Base-by-base conservation (phyloP, 2,113 vertebrate genomes). In the Madoqua kirkii region DNA sequence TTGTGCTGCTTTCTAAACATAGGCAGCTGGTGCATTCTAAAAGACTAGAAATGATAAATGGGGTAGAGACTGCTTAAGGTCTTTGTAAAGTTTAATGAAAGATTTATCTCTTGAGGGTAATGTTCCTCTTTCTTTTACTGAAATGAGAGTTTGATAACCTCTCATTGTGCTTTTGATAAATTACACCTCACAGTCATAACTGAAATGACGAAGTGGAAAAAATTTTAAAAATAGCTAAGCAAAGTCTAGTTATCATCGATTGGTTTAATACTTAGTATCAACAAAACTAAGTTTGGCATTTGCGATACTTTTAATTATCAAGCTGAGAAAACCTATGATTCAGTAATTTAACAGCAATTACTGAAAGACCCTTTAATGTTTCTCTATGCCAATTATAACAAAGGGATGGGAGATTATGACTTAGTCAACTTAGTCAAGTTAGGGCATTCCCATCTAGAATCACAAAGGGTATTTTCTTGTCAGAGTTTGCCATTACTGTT, bases 31-130 rank as follows among this genome's bases (percentile, higher is more conserved):
- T 96, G 43, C 74, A 78, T 54, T 76, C 74, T 87, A 62, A 95
- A 89, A 95, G 96, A 50, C 96, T 78, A 59, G 59, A 29, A 84
- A 96, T 99, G 98, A 99, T 97, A 98, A 98, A 98, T 98, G 97
- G 93, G 97, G 16, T 57, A 97, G 97, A 98, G 97, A 94, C 82
- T 91, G 97, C 96, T 97, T 98, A 97, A 98, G 97, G 98, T 98
- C 98, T 98, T 97, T 97, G 98, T 96, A 98, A 98, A 99, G 95
- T 98, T 98, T 99, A 98, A 98, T 98, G 98, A 98, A 98, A 98
- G 98, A 98, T 99, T 99, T 98, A 98, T 98, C 98, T 99, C 98
- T 97, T 50, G 97, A 98, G 98, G 97, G 97, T 97, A 98, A 98
- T 92, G 98, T 98, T 98, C 98, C 83, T 98, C 97, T 98, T 98